Percentiles rank a stretch among this genome's conserved stretches.
Conservation (phyloP, 2,113 vertebrate species). For the Hemichromis elongatus region DNA sequence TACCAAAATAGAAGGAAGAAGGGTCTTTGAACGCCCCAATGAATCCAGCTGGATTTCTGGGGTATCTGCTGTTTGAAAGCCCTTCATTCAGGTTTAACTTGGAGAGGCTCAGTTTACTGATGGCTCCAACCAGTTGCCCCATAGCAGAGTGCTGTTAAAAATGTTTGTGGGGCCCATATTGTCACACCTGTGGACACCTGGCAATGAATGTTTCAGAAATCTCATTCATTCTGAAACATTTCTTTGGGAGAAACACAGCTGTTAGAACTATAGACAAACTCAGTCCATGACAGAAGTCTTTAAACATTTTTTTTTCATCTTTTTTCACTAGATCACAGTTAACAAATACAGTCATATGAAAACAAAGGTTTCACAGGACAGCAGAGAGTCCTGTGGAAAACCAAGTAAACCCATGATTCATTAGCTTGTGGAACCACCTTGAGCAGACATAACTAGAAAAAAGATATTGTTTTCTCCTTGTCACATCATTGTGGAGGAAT, state of each 20-base stretch:
- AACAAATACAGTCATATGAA: neutral
- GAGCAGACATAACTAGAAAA: neutral
- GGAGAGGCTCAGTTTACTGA: conserved; percentile 15
- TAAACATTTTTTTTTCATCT: neutral
- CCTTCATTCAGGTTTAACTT: conserved; percentile 10
- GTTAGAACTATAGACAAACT: neutral
- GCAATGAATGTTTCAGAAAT: neutral
- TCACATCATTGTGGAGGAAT: neutral
- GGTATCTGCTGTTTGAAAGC: neutral
- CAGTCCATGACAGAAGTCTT: neutral
- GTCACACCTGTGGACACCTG: neutral
- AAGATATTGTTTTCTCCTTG: neutral
- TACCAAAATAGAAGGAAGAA: neutral
- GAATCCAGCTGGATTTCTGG: neutral
- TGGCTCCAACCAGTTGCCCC: neutral
- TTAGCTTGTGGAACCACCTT: neutral
- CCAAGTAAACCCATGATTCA: neutral
- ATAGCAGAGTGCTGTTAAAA: neutral
- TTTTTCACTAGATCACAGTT: neutral
- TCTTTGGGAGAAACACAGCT: neutral
- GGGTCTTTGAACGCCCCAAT: neutral
- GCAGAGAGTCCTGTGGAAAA: neutral
- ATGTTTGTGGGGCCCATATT: neutral
- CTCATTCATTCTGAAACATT: neutral
- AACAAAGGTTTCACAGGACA: neutral